phyloP scores from a whole-genome alignment of 2,888 invertebrate species.

The Heliconius ismenius region DNA sequence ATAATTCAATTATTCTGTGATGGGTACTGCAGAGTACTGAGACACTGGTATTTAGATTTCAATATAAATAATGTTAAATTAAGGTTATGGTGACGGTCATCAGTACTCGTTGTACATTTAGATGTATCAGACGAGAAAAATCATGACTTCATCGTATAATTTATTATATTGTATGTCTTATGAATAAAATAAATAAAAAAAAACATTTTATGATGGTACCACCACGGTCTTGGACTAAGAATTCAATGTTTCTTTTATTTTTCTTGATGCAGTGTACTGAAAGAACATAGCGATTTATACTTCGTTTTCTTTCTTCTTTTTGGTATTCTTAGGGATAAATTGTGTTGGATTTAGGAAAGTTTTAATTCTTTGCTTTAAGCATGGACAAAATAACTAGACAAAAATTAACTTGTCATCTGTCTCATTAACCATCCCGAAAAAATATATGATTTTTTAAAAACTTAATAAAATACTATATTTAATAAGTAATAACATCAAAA shows the following conservation, averaged over 20 bases:
- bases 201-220: not conserved
- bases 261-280: not conserved
- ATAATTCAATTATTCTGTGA: too few species aligned
- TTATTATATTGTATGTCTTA: slow-evolving; percentile 3
- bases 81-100: not conserved
- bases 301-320: not conserved
- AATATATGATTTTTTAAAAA: too few species aligned
- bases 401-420: too few species aligned
- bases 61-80: not conserved
- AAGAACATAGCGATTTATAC: too few species aligned
- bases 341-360: not conserved
- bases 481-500: not conserved
- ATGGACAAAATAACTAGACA: not conserved
- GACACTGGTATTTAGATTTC: too few species aligned
- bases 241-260: not conserved
- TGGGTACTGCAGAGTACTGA: too few species aligned
- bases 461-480: not conserved
- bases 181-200: not conserved
- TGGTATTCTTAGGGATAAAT: not conserved
- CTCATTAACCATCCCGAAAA: too few species aligned
- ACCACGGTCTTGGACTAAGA: not conserved
- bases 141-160: slow-evolving; percentile 30
- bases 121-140: slow-evolving; percentile 10
- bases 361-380: not conserved
- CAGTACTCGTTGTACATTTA: not conserved